Evolutionary conservation across 2,797 vertebrate species (phyloP).

Genomic region (Hybognathus amarus): DNA sequence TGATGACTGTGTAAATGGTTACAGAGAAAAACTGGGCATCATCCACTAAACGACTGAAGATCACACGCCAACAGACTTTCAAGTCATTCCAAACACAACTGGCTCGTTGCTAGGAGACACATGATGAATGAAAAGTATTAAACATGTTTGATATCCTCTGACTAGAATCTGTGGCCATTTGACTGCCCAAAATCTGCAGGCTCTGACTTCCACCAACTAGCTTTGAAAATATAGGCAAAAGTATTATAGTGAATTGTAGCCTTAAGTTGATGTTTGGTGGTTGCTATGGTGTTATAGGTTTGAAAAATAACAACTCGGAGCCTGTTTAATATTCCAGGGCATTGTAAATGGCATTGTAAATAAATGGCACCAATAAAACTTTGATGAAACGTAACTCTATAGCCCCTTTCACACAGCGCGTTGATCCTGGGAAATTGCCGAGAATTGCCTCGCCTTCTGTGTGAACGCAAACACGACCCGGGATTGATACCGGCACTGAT

Average conservation of each 20-base stretch:
- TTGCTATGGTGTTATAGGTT: neutral
- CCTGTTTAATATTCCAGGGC: neutral
- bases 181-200: neutral
- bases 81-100: conserved; percentile 9
- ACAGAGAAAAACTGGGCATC: conserved; percentile 22
- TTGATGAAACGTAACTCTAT: no score
- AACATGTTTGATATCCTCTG: neutral
- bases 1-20: conserved; percentile 14
- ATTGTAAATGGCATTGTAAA: neutral
- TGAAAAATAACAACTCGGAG: neutral
- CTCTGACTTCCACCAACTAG: neutral
- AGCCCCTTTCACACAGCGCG: no score
- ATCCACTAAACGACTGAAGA: neutral
- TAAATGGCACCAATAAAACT: no score
- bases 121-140: conserved; percentile 2
- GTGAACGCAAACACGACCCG: no score
- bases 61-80: conserved; percentile 5
- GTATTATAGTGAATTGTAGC: neutral
- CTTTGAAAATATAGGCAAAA: neutral
- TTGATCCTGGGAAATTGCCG: no score
- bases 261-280: neutral
- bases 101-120: conserved; percentile 9
- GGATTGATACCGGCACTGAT: no score
- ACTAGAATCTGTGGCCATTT: neutral
- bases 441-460: no score